These are phyloP conservation scores for Mizuhopecten yessoensis DNA, from an alignment of 1,140 invertebrate species.

Conservation along the genomic window DNA sequence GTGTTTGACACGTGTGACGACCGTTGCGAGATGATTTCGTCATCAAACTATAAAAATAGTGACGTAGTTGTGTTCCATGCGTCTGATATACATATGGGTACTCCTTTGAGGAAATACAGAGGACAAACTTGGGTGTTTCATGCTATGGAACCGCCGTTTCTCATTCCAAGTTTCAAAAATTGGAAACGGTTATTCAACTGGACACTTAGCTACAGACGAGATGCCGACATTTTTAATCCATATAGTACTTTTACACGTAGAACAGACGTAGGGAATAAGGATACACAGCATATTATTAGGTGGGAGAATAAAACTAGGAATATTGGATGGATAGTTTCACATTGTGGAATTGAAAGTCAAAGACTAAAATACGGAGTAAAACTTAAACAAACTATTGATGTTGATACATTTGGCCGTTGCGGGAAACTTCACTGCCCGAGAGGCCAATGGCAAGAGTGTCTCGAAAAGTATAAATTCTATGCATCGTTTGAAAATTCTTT, in stretches of 20 bases:
- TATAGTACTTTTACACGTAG: neutral
- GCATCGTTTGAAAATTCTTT: neutral
- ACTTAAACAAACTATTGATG: neutral
- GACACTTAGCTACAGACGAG: neutral
- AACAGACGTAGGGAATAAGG: neutral
- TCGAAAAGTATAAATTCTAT: neutral
- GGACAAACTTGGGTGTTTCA: neutral
- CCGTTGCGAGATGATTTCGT: neutral
- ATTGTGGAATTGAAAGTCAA: neutral
- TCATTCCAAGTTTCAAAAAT: neutral
- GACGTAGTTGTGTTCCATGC: neutral
- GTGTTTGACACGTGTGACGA: neutral
- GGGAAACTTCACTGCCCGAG: neutral
- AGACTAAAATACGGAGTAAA: neutral
- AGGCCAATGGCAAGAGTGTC: neutral
- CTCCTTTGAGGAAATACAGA: neutral
- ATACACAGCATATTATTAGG: neutral
- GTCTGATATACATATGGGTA: neutral
- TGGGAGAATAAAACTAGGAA: neutral
- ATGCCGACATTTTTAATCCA: neutral
- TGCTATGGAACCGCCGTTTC: neutral
- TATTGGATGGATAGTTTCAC: neutral
- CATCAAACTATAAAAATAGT: neutral
- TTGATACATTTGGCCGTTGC: neutral
- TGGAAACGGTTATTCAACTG: conserved; percentile 38